Base-by-base conservation (phyloP, 2,888 invertebrate genomes). In the Acrocera orbiculus region DNA sequence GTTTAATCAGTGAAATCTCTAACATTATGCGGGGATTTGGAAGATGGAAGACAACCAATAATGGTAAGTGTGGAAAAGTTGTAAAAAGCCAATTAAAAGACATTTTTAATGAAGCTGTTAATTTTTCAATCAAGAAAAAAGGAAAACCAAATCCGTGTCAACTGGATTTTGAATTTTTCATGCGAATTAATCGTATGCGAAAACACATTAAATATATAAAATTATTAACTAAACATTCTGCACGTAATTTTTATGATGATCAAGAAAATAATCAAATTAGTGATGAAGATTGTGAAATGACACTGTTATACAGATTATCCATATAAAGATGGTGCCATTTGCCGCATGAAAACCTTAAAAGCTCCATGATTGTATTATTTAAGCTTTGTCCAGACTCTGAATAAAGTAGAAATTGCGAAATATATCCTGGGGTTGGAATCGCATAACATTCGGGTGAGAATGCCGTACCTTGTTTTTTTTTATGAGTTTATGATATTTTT, bases 21-120 rank as follows among this genome's bases (percentile, higher is more conserved):
- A 69, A 73, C 47, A 86, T 87, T 72, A 82, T 87, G 89, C 80
- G 85, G 46, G 89, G 87, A n/a, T 85, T 89, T 51, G 92, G 92
- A n/a, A 0, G 92, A 92, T 51, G 78, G 79, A 48, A 72, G 77
- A 14, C 74, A 75, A 40, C 89, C 90, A 0, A 68, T 81, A 26
- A 66, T 73, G 1, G 83, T 82, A 27, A 81, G 89, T 2, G 87
- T 0, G 89, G 92, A 60, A 76, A 72, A 41, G 76, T 90, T 35
- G 75, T 87, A 1, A 66, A 80, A 33, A 77, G 80, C 44, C 89
- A 92, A 57, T 65, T 90, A 45, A 67, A 74, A 40, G 67, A 70
- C 1, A 73, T 90, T 53, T 61, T 87, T n/a, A 69, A 71, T 44
- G 79, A 80, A 54, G 80, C 82, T 1, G 64, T 70, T 10, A 71